A percentile compares a stretch with the other conserved stretches of the same genome.
Conservation (phyloP, 2,888 invertebrate genomes). For the Lepidochitona cinerea region DNA sequence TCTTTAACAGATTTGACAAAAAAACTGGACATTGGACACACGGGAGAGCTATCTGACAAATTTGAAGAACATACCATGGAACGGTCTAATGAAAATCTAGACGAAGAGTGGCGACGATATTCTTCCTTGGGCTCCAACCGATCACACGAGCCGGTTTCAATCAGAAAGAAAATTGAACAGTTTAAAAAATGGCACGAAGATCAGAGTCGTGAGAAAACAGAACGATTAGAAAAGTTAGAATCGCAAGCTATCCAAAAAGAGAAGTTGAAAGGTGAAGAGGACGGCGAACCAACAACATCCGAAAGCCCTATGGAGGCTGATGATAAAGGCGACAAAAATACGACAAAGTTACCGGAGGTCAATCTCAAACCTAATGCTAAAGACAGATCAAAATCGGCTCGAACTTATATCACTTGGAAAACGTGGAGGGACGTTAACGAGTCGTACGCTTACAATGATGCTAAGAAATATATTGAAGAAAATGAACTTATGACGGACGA, state of each 20-base stretch:
- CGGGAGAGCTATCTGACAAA: background rate
- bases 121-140: background rate
- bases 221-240: slow-evolving; percentile 47
- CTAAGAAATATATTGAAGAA: slow-evolving; percentile 63
- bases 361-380: background rate
- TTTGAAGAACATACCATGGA: slow-evolving; percentile 33
- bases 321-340: background rate
- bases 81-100: slow-evolving; percentile 34
- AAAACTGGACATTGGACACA: background rate
- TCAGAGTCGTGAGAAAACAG: slow-evolving; percentile 53
- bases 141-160: slow-evolving; percentile 50
- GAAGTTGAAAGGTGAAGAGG: background rate
- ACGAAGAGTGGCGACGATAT: slow-evolving; percentile 21
- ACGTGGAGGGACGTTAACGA: slow-evolving; percentile 64
- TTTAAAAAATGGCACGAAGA: slow-evolving; percentile 61
- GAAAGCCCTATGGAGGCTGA: background rate
- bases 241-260: background rate
- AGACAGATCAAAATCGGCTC: background rate
- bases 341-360: background rate
- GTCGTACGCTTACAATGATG: slow-evolving; percentile 65
- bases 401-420: slow-evolving; percentile 45
- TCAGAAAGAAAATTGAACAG: slow-evolving; percentile 61
- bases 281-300: background rate
- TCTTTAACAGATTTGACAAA: background rate
- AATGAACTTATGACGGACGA: slow-evolving; percentile 64